A percentile compares a stretch with the other conserved stretches of the same genome.
Evolutionary conservation across 2,888 invertebrate species (phyloP).

Genomic region (Matsumyia berberina): DNA sequence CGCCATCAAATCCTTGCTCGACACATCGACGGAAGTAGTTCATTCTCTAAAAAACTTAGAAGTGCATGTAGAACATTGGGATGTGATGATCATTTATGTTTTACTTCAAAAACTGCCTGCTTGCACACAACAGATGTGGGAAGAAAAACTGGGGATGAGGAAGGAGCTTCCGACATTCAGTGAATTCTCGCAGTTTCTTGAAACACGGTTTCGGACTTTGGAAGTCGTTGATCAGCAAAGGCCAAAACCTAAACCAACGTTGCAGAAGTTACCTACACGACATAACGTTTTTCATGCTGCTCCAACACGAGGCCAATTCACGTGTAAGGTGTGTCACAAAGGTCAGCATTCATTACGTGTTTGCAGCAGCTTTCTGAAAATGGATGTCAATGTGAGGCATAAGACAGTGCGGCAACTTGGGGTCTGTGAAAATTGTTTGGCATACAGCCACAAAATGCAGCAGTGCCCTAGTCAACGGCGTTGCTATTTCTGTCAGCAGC

Average conservation of each 20-base stretch:
- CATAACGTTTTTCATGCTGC: no score
- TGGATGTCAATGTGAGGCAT: not conserved
- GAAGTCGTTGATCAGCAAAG: slow-evolving; percentile 11
- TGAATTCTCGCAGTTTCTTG: slow-evolving; percentile 16
- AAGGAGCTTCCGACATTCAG: slow-evolving; percentile 14
- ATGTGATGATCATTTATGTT: slow-evolving; percentile 14
- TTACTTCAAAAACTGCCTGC: not conserved
- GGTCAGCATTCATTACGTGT: slow-evolving; percentile 15
- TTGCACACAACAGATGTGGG: slow-evolving; percentile 37
- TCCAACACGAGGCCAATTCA: no score
- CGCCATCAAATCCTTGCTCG: slow-evolving; percentile 11
- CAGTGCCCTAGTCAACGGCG: no score
- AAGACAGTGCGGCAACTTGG: not conserved
- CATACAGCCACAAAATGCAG: no score
- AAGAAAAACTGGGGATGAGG: slow-evolving; percentile 24
- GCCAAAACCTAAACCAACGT: not conserved
- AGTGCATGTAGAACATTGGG: slow-evolving; percentile 10
- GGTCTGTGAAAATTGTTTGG: slow-evolving; percentile 24
- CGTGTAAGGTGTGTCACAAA: not conserved
- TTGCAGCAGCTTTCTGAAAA: not conserved
- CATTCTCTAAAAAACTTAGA: slow-evolving; percentile 2
- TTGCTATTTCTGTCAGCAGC: no score
- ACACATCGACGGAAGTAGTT: slow-evolving; percentile 11
- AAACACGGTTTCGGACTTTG: slow-evolving; percentile 27
- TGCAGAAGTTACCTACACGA: not conserved